Conservation (phyloP, 2,113 vertebrate genomes). For the Nycticryphes semicollaris region DNA sequence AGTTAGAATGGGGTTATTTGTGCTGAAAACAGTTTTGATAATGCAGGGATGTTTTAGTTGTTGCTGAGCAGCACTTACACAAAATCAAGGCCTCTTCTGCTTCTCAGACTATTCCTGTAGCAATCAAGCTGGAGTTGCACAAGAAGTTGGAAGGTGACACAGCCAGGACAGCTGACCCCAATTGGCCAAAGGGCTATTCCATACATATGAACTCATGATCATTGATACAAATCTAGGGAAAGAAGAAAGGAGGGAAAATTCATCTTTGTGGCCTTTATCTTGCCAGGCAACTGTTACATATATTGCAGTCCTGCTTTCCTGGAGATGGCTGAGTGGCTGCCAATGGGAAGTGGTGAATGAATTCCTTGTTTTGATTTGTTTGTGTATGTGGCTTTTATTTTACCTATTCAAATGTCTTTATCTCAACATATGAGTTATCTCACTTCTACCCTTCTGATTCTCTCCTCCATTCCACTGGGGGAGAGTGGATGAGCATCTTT, state of each 20-base stretch:
- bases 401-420: background rate
- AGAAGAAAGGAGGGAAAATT: background rate
- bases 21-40: background rate
- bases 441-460: background rate
- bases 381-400: accelerated
- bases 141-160: background rate
- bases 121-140: accelerated
- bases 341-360: accelerated
- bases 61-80: background rate
- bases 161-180: accelerated
- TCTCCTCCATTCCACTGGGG: accelerated
- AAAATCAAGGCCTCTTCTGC: background rate
- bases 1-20: background rate
- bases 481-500: accelerated
- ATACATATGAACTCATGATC: background rate
- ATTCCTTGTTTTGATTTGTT: background rate
- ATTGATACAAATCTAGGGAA: background rate
- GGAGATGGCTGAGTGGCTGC: background rate
- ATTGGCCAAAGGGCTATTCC: background rate
- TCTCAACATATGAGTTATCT: background rate
- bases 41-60: background rate
- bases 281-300: accelerated
- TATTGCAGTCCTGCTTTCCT: background rate
- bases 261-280: background rate
- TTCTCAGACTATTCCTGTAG: background rate